A percentile compares a stretch with the other conserved stretches of the same genome.
Conservation (phyloP, 2,113 vertebrate species). For the Muntiacus muntjak region DNA sequence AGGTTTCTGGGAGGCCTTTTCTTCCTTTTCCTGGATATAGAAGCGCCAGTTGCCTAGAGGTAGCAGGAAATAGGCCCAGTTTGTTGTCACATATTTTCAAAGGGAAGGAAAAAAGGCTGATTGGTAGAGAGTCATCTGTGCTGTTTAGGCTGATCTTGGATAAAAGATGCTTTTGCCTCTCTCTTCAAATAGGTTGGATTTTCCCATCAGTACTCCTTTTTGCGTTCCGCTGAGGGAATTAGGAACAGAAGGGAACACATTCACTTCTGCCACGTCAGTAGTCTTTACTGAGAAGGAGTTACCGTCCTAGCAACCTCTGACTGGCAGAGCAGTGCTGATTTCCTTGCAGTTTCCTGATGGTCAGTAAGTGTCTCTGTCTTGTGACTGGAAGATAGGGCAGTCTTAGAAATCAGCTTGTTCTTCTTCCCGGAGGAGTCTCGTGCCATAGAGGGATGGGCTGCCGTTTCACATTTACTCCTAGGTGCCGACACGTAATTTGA, state of each 20-base stretch:
- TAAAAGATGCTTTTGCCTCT: neutral
- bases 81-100: neutral
- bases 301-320: neutral
- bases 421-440: neutral
- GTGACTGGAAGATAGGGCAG: too few species aligned
- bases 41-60: too few species aligned
- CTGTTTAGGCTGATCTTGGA: neutral
- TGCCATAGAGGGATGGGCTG: neutral
- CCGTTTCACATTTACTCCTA: neutral
- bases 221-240: fast-evolving
- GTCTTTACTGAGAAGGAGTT: too few species aligned
- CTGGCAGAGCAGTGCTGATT: neutral
- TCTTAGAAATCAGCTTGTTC: neutral
- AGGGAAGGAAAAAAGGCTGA: neutral
- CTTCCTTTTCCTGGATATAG: neutral
- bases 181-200: neutral
- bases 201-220: neutral
- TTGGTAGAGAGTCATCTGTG: neutral
- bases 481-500: neutral
- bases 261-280: too few species aligned
- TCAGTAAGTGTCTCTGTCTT: neutral
- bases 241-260: neutral
- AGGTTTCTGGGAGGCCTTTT: neutral
- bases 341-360: too few species aligned
- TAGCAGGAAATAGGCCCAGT: neutral